These are phyloP conservation scores for Drusus annulatus DNA, from an alignment of 1,140 invertebrate species.

Conservation along the genomic window DNA sequence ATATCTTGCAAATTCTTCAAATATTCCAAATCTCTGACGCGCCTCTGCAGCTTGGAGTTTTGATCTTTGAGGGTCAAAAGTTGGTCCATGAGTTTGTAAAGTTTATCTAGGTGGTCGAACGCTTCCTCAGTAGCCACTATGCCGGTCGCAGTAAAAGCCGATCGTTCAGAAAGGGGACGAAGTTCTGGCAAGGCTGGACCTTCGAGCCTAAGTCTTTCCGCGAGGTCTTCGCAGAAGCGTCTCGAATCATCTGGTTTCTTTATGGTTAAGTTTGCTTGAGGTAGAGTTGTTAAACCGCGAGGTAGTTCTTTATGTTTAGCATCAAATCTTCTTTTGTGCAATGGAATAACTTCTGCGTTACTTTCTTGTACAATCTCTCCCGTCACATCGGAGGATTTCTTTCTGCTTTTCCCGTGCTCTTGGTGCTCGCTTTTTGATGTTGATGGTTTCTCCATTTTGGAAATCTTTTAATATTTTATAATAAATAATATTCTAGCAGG, in stretches of 20 bases:
- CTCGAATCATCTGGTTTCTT: slow-evolving; percentile 36
- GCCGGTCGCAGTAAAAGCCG: slow-evolving; percentile 65
- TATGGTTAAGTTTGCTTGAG: slow-evolving; percentile 13
- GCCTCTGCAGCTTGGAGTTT: slow-evolving; percentile 78
- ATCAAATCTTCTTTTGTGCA: slow-evolving; percentile 54
- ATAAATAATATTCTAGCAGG: too few species aligned
- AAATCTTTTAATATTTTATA: background rate
- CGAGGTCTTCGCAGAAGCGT: slow-evolving; percentile 49
- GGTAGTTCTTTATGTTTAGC: slow-evolving; percentile 52
- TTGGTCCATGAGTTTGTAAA: slow-evolving; percentile 83
- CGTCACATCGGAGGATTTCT: slow-evolving; percentile 17
- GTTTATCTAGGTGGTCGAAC: slow-evolving; percentile 83
- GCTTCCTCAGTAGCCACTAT: slow-evolving; percentile 73
- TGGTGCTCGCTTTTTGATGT: slow-evolving; percentile 4
- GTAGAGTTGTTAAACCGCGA: slow-evolving; percentile 32
- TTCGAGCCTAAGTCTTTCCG: slow-evolving; percentile 42
- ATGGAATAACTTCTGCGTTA: slow-evolving; percentile 23
- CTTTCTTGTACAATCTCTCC: background rate
- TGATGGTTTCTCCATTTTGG: slow-evolving; percentile 33
- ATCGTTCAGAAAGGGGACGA: slow-evolving; percentile 64
- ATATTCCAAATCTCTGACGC: slow-evolving; percentile 82
- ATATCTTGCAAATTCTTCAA: slow-evolving; percentile 77
- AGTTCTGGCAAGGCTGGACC: slow-evolving; percentile 40
- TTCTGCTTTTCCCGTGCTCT: background rate
- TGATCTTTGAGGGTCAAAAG: slow-evolving; percentile 80